Conservation (phyloP, 2,888 invertebrate species). For the Pediacus dermestoides region DNA sequence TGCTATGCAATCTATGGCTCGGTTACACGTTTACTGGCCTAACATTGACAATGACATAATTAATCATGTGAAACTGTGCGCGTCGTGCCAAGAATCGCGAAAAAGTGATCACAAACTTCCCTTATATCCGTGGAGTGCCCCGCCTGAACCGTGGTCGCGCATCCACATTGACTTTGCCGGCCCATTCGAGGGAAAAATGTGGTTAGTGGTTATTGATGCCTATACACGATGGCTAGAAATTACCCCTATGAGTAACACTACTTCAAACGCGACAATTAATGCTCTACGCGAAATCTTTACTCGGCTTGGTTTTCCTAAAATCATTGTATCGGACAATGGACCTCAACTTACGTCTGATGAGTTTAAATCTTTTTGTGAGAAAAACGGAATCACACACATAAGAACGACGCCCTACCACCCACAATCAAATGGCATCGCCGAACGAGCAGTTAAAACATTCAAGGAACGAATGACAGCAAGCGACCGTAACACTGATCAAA, state of each 20-base stretch:
- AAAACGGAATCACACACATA: conserved; percentile 16
- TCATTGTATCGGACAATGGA: conserved; percentile 33
- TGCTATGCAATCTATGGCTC: conserved; percentile 24
- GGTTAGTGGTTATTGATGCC: conserved; percentile 19
- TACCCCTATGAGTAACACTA: conserved; percentile 17
- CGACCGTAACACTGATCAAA: not conserved
- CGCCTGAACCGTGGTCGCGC: conserved; percentile 22
- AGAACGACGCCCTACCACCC: conserved; percentile 20
- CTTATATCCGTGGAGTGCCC: conserved; percentile 19
- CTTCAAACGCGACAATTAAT: conserved; percentile 20
- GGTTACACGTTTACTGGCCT: conserved; percentile 27
- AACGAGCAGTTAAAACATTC: conserved; percentile 19
- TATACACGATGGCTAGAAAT: conserved; percentile 18
- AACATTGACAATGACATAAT: conserved; percentile 19
- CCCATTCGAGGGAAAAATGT: conserved; percentile 31
- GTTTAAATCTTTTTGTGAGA: conserved; percentile 19
- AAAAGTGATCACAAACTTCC: conserved; percentile 15
- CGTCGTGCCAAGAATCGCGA: conserved; percentile 18
- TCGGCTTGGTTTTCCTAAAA: conserved; percentile 29
- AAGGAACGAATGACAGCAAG: conserved; percentile 15
- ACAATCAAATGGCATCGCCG: conserved; percentile 20
- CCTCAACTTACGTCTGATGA: conserved; percentile 27
- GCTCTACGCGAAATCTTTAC: conserved; percentile 21
- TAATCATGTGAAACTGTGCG: conserved; percentile 13
- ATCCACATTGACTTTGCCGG: conserved; percentile 22